Evolutionary conservation across 2,113 vertebrate species (phyloP).

Genomic region (Macroglossus sobrinus): DNA sequence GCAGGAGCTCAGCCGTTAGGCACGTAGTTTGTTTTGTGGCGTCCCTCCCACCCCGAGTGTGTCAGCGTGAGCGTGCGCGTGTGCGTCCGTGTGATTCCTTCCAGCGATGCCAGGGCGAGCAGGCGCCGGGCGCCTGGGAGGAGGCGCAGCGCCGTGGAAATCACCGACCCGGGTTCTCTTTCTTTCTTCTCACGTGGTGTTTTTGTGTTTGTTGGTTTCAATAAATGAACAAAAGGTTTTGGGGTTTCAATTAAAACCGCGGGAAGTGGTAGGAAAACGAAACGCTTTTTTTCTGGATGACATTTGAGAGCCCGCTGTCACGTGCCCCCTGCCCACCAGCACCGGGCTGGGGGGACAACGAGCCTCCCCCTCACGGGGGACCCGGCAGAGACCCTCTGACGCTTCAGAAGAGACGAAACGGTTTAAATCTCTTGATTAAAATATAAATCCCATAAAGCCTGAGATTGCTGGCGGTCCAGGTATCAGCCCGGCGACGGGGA

Average conservation of each 20-base stretch:
- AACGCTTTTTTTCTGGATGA: neutral
- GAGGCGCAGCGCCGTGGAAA: rapidly evolving
- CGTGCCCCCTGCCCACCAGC: neutral
- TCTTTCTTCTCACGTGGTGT: neutral
- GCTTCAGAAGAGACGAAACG: rapidly evolving
- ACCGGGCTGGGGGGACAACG: no score
- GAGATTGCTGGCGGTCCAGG: rapidly evolving
- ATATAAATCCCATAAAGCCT: neutral
- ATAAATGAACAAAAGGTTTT: neutral
- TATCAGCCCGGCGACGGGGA: neutral
- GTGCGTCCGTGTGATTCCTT: neutral
- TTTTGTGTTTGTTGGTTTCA: neutral
- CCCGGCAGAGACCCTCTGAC: rapidly evolving
- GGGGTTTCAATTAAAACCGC: neutral
- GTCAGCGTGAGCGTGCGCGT: rapidly evolving
- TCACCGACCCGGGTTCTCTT: neutral
- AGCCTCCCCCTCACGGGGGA: neutral
- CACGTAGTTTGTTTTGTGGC: neutral
- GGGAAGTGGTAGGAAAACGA: neutral
- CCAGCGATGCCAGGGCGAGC: neutral
- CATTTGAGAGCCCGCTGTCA: neutral
- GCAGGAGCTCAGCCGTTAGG: neutral
- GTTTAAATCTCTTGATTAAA: neutral
- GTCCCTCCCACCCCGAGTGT: no score
- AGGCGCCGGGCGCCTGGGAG: neutral